Conservation (phyloP, 2,797 vertebrate species). For the Danio albolineatus region DNA sequence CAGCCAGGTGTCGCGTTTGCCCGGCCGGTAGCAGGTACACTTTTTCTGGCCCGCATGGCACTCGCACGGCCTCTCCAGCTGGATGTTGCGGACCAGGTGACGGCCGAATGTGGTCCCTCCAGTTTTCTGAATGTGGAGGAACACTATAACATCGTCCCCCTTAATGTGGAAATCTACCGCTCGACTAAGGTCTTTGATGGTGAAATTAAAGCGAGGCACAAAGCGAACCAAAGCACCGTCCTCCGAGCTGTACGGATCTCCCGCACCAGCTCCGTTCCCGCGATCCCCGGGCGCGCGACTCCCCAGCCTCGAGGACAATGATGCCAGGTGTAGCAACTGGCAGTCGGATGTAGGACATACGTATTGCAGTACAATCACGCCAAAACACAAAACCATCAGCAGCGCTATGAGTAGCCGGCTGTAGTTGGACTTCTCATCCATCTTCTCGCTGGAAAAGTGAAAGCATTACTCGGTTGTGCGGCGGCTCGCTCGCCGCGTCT, state of each 20-base stretch:
- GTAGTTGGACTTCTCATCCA: slow-evolving; percentile 89
- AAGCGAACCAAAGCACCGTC: slow-evolving; percentile 89
- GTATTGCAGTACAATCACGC: slow-evolving; percentile 93
- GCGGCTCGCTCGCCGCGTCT: slow-evolving; percentile 54
- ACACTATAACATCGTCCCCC: slow-evolving; percentile 93
- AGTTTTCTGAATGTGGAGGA: slow-evolving; percentile 97
- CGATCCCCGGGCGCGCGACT: slow-evolving; percentile 49
- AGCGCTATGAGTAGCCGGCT: slow-evolving; percentile 86
- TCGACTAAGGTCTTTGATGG: slow-evolving; percentile 82
- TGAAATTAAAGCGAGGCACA: slow-evolving; percentile 91
- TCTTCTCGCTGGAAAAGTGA: slow-evolving; percentile 79
- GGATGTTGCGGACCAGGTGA: slow-evolving; percentile 94
- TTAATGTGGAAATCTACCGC: slow-evolving; percentile 91
- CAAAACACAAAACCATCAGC: slow-evolving; percentile 90
- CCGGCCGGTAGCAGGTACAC: slow-evolving; percentile 92
- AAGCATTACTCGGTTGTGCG: slow-evolving; percentile 76
- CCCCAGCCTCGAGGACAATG: slow-evolving; percentile 68
- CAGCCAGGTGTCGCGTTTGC: slow-evolving; percentile 93
- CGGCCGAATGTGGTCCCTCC: slow-evolving; percentile 96
- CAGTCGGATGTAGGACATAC: slow-evolving; percentile 93
- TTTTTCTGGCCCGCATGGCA: slow-evolving; percentile 96
- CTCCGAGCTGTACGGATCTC: slow-evolving; percentile 91
- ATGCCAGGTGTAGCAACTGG: slow-evolving; percentile 85
- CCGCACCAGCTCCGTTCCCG: slow-evolving; percentile 60
- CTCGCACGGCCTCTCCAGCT: slow-evolving; percentile 93